Evolutionary conservation across 53 echinoderm and acorn worm genomes (phyloP).

Genomic region (Zoroaster sp.): DNA sequence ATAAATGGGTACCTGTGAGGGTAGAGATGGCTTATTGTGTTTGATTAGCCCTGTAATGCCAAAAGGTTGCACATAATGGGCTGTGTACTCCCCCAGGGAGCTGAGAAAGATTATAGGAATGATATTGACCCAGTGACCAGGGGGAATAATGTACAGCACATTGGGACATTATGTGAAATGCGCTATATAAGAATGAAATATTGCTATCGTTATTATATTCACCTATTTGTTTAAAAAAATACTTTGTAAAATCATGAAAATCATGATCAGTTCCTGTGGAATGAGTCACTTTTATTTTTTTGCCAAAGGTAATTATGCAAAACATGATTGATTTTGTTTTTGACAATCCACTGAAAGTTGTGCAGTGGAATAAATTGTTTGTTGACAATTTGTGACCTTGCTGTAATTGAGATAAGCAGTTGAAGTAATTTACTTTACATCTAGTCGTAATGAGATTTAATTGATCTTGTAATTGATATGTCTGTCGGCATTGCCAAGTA

Average conservation of each 20-base stretch:
- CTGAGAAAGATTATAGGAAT: too few relatives aligned
- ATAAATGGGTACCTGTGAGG: too few relatives aligned
- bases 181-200: too few relatives aligned
- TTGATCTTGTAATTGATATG: neutral
- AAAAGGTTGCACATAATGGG: too few relatives aligned
- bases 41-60: too few relatives aligned
- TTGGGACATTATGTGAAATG: too few relatives aligned
- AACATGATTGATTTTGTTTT: neutral
- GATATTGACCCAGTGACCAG: too few relatives aligned
- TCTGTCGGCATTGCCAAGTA: neutral
- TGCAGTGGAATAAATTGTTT: neutral
- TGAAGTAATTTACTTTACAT: neutral
- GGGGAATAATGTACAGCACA: too few relatives aligned
- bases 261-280: neutral
- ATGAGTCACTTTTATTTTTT: slow-evolving; percentile 7
- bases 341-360: slow-evolving; percentile 18
- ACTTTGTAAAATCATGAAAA: neutral
- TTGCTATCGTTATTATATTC: too few relatives aligned
- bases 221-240: too few relatives aligned
- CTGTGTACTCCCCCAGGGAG: too few relatives aligned
- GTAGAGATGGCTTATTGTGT: too few relatives aligned
- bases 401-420: neutral
- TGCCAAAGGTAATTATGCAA: slow-evolving; percentile 15
- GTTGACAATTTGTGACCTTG: neutral
- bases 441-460: neutral